Evolutionary conservation across 2,797 vertebrate genomes (phyloP), one percentile per base, ranked within the genome.

Genomic region (Gadopsis bispinosus): DNA sequence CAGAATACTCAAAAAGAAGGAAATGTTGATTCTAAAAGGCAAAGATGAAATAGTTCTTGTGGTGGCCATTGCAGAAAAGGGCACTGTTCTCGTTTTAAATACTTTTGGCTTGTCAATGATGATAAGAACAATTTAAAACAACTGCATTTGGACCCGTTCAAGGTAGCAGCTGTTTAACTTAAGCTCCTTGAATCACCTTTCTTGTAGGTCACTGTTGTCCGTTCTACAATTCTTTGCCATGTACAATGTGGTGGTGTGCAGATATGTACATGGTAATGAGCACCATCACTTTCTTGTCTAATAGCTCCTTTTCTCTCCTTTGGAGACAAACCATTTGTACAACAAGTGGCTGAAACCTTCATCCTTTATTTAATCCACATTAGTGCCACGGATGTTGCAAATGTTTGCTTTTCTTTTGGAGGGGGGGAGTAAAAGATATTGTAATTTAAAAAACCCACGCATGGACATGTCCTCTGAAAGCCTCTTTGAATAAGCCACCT

Each of bases 361-460:
- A 55, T 56, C 14, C 56, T 11, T 48, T 29, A 55, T 79, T 68
- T 22, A 9, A 50, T 54, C 58, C 7, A 39, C 39, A 53, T 59
- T 47, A 47, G 17, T 55, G n/a, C 6, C 29, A 5, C 45, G 55
- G 41, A 63, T 58, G 45, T 55, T 41, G 31, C 9, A 48, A 45
- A 33, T 35, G 29, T 20, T 39, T 64, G 39, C 11, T 19, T 48
- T n/a, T 43, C 0, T 0, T 19, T 56, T 63, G 29, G 10, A 6
- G 8, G 6, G 53, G 63, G 6, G 53, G 63, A 22, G 11, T 7
- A 31, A 14, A 62, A 43, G 3, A 22, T 19, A 19, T 26, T 50
- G 45, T 43, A 22, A 69, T 39, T 22, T 39, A 20, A 9, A 43
- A 45, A 47, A 16, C 56, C 51, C 80, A 73, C 71, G 55, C 55